Evolutionary conservation across 2,888 invertebrate genomes (phyloP).

Genomic region (Chloroclystis v-ata): DNA sequence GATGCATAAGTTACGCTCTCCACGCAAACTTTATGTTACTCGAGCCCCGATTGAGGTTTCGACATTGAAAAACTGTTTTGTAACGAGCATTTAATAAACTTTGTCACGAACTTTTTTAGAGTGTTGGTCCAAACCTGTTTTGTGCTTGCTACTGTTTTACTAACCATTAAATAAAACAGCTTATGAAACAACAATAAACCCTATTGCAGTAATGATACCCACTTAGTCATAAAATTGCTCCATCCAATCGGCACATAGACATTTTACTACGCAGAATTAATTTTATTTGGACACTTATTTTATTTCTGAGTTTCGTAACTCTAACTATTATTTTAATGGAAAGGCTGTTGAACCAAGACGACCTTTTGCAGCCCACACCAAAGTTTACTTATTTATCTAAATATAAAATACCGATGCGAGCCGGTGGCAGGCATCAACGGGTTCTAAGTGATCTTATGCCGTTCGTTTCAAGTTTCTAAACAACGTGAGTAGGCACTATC

Average conservation of each 20-base stretch:
- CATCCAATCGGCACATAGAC: not conserved
- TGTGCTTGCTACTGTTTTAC: not conserved
- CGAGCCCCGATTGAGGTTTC: constrained; percentile 40
- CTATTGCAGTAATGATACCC: constrained; percentile 1
- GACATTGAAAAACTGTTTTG: constrained; percentile 58
- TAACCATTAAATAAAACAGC: not conserved
- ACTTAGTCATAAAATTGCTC: not conserved
- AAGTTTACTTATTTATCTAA: constrained; percentile 24
- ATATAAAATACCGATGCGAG: constrained; percentile 27
- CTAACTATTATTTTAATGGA: not conserved
- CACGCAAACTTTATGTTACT: constrained; percentile 45
- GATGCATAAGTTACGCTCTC: constrained; percentile 38
- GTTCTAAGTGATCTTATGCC: constrained; percentile 48
- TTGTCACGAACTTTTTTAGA: constrained; percentile 42
- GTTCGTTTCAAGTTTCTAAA: constrained; percentile 61
- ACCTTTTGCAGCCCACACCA: constrained; percentile 23
- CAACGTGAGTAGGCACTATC: constrained; percentile 53
- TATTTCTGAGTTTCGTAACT: not conserved
- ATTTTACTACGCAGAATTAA: constrained; percentile 1
- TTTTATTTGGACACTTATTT: constrained; percentile 2
- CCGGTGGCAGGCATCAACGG: constrained; percentile 55
- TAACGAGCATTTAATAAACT: constrained; percentile 46
- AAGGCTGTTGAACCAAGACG: constrained; percentile 17
- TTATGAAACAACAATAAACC: not conserved
- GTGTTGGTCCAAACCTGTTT: not conserved